phyloP scores from a whole-genome alignment of 2,113 vertebrate species.

The Empidonax traillii region DNA sequence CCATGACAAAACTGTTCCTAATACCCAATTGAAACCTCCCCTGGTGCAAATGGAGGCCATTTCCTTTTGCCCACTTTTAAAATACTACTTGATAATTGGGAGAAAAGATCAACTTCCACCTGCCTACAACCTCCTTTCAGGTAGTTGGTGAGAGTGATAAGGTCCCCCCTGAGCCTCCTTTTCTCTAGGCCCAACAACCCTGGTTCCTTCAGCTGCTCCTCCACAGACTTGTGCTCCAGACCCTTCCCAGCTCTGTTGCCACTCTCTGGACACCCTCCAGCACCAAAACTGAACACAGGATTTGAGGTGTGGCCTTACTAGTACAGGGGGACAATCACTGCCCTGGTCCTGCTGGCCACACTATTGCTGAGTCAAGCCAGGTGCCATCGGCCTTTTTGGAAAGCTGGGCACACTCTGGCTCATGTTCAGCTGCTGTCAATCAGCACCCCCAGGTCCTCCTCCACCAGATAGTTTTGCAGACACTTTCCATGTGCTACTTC shows the following conservation, averaged over 20 bases:
- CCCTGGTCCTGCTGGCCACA: not conserved
- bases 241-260: not conserved
- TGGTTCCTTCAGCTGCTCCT: not conserved
- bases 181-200: not conserved
- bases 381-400: not conserved
- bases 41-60: not conserved
- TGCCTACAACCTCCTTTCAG: not conserved
- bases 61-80: not conserved
- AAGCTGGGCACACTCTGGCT: not conserved
- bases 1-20: not conserved
- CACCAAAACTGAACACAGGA: not conserved
- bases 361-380: not conserved
- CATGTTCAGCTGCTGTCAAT: not conserved
- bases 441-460: not conserved
- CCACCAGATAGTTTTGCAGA: not conserved
- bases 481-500: not conserved
- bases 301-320: not conserved
- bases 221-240: not conserved
- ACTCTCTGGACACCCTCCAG: not conserved
- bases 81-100: not conserved
- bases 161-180: not conserved
- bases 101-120: fast-evolving
- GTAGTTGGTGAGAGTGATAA: not conserved
- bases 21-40: not conserved
- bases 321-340: not conserved